Base-by-base conservation (phyloP, 2,113 vertebrate species). In the Lepisosteus oculatus region DNA sequence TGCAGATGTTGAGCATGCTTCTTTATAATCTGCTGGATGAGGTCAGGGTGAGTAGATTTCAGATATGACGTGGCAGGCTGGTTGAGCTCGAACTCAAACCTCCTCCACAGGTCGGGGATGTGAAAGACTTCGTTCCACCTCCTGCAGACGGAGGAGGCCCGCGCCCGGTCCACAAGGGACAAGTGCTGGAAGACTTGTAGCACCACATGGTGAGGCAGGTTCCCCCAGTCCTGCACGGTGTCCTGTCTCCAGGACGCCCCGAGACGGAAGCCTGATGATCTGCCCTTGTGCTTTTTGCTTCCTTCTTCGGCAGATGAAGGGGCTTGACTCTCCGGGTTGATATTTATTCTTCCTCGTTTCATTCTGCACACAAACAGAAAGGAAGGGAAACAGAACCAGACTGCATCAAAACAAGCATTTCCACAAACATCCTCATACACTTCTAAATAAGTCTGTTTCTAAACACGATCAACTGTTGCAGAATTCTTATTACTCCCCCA, bases 1-100 rank as follows among this genome's bases (percentile, higher is more conserved):
- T 95, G 93, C 77, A 96, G 91, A 82, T 96, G 93, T 55, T 94
- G 86, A 14, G 92, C 92, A 0, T 95, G 95, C 73, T 81, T 94
- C 88, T 93, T 95, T 84, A 97, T 95, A 83, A 97, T 95, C 88
- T 94, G 94, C 84, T 95, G 95, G 78, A 97, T 95, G 71, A 97
- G 93, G 83, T 95, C 93, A 2, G 95, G 96, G 75, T 95, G 94
- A 0, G 95, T 96, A 55, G 94, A 94, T 76, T 93, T 93, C 78
- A 97, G 87, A 76, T 95, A 96, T 57, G 94, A 95, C 9, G 94
- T 94, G 57, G 94, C 93, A 54, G 94, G 92, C 81, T 96, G 93
- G 79, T 87, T 96, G 70, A 97, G 91, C 80, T 97, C 94, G 84
- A 97, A 97, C 79, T 97, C 95, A 86, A 96, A 97, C 70, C 89